Evolutionary conservation across 2,888 invertebrate genomes (phyloP).

Genomic region (Taphrorychus bicolor): DNA sequence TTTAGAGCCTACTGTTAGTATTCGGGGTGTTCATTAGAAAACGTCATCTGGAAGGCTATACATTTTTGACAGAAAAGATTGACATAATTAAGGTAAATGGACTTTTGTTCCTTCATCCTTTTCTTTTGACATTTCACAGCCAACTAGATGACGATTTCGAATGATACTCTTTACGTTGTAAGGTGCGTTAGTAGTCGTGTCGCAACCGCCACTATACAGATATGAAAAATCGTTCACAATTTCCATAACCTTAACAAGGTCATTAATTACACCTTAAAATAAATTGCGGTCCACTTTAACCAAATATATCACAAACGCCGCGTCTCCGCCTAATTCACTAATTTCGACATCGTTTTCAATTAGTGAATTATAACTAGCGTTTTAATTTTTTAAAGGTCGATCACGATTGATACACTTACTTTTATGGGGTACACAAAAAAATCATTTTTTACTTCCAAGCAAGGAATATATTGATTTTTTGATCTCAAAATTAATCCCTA

Average conservation of each 20-base stretch:
- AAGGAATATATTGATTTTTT: too few species aligned
- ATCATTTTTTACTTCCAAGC: too few species aligned
- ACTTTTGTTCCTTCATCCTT: background rate
- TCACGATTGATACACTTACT: too few species aligned
- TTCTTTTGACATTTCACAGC: background rate
- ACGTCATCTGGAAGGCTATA: too few species aligned
- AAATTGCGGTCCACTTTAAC: conserved; percentile 22
- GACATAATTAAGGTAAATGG: too few species aligned
- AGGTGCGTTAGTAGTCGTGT: background rate
- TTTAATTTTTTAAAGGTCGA: background rate
- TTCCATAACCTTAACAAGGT: background rate
- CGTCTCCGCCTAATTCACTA: conserved; percentile 25
- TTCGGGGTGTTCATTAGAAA: too few species aligned
- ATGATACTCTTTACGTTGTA: too few species aligned
- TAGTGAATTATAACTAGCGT: conserved; percentile 16
- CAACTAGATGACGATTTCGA: too few species aligned
- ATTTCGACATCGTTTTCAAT: conserved; percentile 32
- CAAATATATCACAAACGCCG: conserved; percentile 22
- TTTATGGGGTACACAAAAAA: too few species aligned
- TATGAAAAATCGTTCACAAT: background rate
- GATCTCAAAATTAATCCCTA: too few species aligned
- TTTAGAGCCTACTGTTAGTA: too few species aligned
- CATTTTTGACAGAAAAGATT: too few species aligned
- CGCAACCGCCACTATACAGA: background rate
- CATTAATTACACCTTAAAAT: conserved; percentile 26